Percentiles rank a stretch among this genome's conserved stretches.
These are phyloP conservation scores for Rousettus leschenaultii DNA, from an alignment of 2,113 vertebrate genomes.

Conservation along the genomic window DNA sequence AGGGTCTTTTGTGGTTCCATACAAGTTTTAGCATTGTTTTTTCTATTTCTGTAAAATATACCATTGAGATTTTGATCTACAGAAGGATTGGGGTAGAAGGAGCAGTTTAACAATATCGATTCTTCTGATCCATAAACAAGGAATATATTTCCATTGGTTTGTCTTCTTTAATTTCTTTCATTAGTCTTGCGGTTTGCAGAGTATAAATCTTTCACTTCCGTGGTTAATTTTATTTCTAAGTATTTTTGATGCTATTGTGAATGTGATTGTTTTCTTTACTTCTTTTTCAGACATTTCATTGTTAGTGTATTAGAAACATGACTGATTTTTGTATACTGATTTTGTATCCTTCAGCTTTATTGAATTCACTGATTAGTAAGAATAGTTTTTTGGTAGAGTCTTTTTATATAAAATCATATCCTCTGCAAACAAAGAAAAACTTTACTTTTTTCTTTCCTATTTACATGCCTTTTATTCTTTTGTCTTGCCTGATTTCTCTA, in stretches of 20 bases:
- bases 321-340: not conserved
- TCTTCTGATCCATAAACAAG: not conserved
- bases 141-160: not conserved
- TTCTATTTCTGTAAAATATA: not conserved
- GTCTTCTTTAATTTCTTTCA: not conserved
- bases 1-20: not conserved
- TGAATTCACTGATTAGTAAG: not conserved
- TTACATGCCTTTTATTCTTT: not conserved
- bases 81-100: not conserved
- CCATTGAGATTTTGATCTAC: not conserved
- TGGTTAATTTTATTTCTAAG: not conserved
- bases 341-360: not conserved
- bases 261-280: not conserved
- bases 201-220: not conserved
- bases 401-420: not conserved
- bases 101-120: not conserved
- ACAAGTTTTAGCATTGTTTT: not conserved
- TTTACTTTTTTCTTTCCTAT: not conserved
- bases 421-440: not conserved
- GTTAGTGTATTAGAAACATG: not conserved
- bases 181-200: not conserved
- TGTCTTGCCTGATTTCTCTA: not conserved
- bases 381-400: not conserved
- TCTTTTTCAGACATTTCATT: not conserved
- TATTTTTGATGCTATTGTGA: not conserved